A percentile compares a stretch with the other conserved stretches of the same genome.
These are phyloP conservation scores for Nephrotoma appendiculata DNA, from an alignment of 2,888 invertebrate species.

Conservation along the genomic window DNA sequence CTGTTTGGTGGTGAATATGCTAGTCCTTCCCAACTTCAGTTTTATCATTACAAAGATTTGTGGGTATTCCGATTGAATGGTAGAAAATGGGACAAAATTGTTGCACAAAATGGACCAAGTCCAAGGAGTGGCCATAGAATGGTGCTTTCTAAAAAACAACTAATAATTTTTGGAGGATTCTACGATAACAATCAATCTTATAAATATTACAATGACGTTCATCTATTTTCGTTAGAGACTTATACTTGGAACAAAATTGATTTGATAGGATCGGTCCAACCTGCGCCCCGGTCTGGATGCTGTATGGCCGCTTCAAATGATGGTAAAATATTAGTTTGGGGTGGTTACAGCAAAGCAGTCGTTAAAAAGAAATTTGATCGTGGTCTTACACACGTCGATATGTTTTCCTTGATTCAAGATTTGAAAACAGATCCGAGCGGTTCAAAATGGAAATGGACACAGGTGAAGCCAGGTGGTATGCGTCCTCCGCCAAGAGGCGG, in stretches of 20 bases:
- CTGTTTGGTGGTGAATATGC: constrained; percentile 87
- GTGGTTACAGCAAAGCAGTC: constrained; percentile 61
- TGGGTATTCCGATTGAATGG: constrained; percentile 70
- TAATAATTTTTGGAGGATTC: constrained; percentile 84
- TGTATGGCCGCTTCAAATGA: constrained; percentile 35
- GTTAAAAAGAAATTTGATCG: constrained; percentile 61
- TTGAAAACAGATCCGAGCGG: constrained; percentile 47
- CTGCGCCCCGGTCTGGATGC: constrained; percentile 69
- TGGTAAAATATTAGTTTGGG: constrained; percentile 53
- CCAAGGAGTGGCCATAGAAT: constrained; percentile 81
- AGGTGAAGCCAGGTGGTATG: constrained; percentile 48
- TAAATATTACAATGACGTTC: constrained; percentile 78
- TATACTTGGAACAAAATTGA: constrained; percentile 64
- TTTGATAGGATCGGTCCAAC: constrained; percentile 44
- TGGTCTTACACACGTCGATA: constrained; percentile 54
- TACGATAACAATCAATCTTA: constrained; percentile 76
- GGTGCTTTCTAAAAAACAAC: constrained; percentile 59
- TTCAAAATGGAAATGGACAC: constrained; percentile 55
- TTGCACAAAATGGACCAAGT: constrained; percentile 60
- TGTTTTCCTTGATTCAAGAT: constrained; percentile 47
- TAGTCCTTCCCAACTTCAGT: constrained; percentile 79
- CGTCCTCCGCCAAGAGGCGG: constrained; percentile 52
- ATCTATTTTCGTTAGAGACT: constrained; percentile 64
- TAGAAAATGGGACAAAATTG: constrained; percentile 74
- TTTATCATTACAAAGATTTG: constrained; percentile 82